phyloP scores from a whole-genome alignment of 1,140 invertebrate species.

The Lepidurus arcticus region DNA sequence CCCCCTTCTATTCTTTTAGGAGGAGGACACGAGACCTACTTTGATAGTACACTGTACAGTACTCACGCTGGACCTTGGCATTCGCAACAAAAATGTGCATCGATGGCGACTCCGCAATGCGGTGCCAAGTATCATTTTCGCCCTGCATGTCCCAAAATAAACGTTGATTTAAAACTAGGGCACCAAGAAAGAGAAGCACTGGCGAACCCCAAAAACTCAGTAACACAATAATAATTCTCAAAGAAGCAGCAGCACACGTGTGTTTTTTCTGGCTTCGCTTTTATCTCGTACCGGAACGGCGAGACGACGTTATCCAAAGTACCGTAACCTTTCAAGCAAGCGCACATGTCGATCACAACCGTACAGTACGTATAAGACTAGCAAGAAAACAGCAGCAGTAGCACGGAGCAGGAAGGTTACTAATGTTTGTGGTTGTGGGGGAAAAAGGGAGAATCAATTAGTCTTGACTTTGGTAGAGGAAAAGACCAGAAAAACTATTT shows the following conservation, averaged over 20 bases:
- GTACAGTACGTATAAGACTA: neutral
- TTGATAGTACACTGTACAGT: neutral
- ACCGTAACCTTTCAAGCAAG: constrained; percentile 15
- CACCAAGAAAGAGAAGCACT: constrained; percentile 12
- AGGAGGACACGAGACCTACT: neutral
- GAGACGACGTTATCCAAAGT: constrained; percentile 18
- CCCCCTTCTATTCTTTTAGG: no score
- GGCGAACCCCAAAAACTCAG: constrained; percentile 3
- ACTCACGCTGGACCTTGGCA: neutral
- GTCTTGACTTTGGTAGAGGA: no score
- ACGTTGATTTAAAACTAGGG: constrained; percentile 20
- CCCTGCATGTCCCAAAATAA: constrained; percentile 13
- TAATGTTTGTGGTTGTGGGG: no score
- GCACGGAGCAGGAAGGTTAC: no score
- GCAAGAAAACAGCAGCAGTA: neutral
- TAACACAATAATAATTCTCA: constrained; percentile 16
- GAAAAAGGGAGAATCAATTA: no score
- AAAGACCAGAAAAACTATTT: no score
- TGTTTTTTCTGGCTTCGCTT: neutral
- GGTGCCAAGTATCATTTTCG: constrained; percentile 18
- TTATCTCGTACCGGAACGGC: constrained; percentile 16
- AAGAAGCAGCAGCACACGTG: constrained; percentile 17
- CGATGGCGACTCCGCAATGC: constrained; percentile 8
- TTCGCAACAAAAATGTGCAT: constrained; percentile 9
- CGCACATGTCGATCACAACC: constrained; percentile 20